These are phyloP conservation scores for Macrobrachium rosenbergii DNA, from an alignment of 1,140 invertebrate species.

Conservation along the genomic window DNA sequence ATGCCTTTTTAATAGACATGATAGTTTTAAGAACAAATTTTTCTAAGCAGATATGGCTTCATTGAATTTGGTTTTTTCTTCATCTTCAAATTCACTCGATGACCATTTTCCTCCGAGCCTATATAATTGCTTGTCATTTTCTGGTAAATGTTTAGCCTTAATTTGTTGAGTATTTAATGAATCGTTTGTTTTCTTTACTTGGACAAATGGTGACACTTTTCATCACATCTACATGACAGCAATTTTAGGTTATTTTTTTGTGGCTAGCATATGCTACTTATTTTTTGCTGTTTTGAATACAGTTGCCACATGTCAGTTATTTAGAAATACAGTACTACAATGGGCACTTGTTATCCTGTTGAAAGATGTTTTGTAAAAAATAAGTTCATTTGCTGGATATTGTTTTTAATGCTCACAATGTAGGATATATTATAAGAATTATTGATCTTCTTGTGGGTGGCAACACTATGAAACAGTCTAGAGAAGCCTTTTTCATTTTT, in stretches of 20 bases:
- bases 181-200: neutral
- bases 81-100: conserved; percentile 2
- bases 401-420: neutral
- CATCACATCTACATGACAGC: neutral
- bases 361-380: neutral
- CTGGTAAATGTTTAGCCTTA: neutral
- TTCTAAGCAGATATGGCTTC: neutral
- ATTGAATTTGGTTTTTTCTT: conserved; percentile 18
- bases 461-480: conserved; percentile 10
- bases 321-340: neutral
- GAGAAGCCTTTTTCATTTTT: conserved; percentile 1
- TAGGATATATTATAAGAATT: neutral
- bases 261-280: too few species aligned
- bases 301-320: neutral
- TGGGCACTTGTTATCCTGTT: neutral
- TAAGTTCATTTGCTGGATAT: conserved; percentile 4
- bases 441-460: neutral
- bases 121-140: conserved; percentile 7
- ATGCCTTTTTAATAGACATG: neutral
- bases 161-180: neutral
- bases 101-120: conserved; percentile 46
- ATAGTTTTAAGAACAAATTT: neutral
- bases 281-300: too few species aligned
- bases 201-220: too few species aligned
- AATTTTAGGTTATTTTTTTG: neutral